A percentile compares a stretch with the other conserved stretches of the same genome.
Evolutionary conservation across 2,113 vertebrate species (phyloP).

Genomic region (Alectura lathami): DNA sequence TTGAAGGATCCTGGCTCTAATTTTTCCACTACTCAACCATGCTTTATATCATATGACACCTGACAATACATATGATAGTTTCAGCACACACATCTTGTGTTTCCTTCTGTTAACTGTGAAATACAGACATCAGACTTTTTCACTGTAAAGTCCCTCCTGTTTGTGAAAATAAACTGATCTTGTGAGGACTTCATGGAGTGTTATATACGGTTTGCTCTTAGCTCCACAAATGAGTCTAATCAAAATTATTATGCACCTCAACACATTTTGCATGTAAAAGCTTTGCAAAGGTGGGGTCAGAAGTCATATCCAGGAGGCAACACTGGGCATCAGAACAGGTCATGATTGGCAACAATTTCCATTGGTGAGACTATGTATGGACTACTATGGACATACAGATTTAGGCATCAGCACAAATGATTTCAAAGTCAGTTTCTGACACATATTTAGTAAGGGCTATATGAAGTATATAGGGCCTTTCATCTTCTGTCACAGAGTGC

Average conservation of each 20-base stretch:
- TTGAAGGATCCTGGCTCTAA: neutral
- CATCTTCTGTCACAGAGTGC: neutral
- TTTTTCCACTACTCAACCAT: neutral
- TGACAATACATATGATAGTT: neutral
- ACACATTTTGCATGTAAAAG: neutral
- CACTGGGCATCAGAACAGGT: neutral
- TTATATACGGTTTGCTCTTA: neutral
- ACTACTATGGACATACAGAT: neutral
- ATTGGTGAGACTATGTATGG: neutral
- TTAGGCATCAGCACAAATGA: neutral
- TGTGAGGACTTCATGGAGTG: neutral
- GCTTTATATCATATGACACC: neutral
- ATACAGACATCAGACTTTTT: neutral
- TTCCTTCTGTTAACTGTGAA: neutral
- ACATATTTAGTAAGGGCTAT: neutral
- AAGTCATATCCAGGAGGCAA: neutral
- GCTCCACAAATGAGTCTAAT: neutral
- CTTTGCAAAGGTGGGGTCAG: neutral
- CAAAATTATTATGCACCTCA: neutral
- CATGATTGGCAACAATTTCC: neutral
- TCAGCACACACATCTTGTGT: neutral
- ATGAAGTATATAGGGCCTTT: neutral
- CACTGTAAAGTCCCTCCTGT: neutral
- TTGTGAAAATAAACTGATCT: neutral
- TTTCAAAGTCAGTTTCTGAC: neutral